Base-by-base conservation (phyloP, 1,140 invertebrate species). In the Aporrectodea caliginosa region DNA sequence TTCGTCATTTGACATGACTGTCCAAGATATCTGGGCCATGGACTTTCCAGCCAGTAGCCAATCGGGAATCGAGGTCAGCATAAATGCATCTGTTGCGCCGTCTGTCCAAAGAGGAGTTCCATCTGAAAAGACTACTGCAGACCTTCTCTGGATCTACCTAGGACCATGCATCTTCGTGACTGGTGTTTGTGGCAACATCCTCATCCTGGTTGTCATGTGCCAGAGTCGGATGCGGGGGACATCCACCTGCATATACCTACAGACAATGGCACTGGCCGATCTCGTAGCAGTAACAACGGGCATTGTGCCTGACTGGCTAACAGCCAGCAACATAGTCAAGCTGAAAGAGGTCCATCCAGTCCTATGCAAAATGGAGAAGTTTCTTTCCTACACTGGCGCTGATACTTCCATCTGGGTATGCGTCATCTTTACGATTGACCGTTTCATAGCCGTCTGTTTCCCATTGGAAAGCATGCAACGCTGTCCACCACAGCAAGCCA, bases 401-500 rank as follows among this genome's bases (percentile, higher is more conserved):
- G 79, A 82, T 43, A 80, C 79, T 58, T 73, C 80, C 71, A 81
- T 83, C 27, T 83, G 83, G 83, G 78, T 82, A 2, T 78, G 82
- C 14, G 79, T 82, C 1, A 71, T 79, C 16, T 82, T 83, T 73
- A 82, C 83, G 0, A 70, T 83, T 29, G 83, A 83, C 70, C 68
- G 83, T 16, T 82, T 79, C 34, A 82, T 83, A 27, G 83, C 82
- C 73, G 83, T 83, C 2, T 79, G 78, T 35, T 73, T 81, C 35
- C 83, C 83, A 43, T 69, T 83, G n/a, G 35, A 74, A n/a, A 76
- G 77, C 31, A 33, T 32, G 22, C 31, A 71, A 35, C 33, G 33
- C 16, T 78, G 72, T 27, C 69, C 73, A 0, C 35, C 35, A n/a
- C 16, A 22, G 1, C 68, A 72, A 0, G 76, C 80, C 1, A 78